Base-by-base conservation (phyloP, 2,888 invertebrate genomes). In the Eupithecia inturbata region DNA sequence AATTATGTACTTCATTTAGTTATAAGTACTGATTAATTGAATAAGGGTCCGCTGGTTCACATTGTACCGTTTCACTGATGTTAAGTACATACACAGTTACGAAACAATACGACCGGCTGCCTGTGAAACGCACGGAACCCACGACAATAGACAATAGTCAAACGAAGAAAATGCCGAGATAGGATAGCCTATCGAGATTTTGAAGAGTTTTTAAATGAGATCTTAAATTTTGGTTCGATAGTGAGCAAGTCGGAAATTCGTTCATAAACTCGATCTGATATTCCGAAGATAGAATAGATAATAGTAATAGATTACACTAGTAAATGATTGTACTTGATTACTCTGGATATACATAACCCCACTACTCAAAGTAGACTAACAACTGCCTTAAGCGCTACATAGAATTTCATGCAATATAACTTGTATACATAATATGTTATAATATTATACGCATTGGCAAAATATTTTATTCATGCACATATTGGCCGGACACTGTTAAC, bases 141-240 rank as follows among this genome's bases (percentile, higher is more conserved):
- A 53, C 4, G 28, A 49, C 45, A 53, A 57, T 19, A 73, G 80
- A 81, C 71, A 78, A 75, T 74, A 81, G 81, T 80, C 79, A 76
- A 79, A 81, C 28, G 68, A 72, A 71, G 70, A 53, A 78, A 69
- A 73, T 79, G 72, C 73, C 69, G 63, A 67, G 67, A 79, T 76
- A 78, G 80, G 74, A 79, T 79, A 80, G 71, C 70, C 75, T 78
- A 79, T 76, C 70, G 75, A 73, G 75, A 74, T 78, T 82, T 82
- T 75, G 80, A 80, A 81, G 82, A 81, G 79, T 82, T 84, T 84
- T 83, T 83, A 85, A 91, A 91, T 92, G 92, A 93, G 94, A 94
- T 94, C 93, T 89, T 77, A 86, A 92, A 92, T 92, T 91, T 92
- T 92, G 91, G 92, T 93, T 92, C 87, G 84, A 91, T 85, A 90